Percentiles rank a stretch among this genome's conserved stretches.
These are phyloP conservation scores for Chaetophractus vellerosus DNA, from an alignment of 2,797 vertebrate species.

Conservation along the genomic window DNA sequence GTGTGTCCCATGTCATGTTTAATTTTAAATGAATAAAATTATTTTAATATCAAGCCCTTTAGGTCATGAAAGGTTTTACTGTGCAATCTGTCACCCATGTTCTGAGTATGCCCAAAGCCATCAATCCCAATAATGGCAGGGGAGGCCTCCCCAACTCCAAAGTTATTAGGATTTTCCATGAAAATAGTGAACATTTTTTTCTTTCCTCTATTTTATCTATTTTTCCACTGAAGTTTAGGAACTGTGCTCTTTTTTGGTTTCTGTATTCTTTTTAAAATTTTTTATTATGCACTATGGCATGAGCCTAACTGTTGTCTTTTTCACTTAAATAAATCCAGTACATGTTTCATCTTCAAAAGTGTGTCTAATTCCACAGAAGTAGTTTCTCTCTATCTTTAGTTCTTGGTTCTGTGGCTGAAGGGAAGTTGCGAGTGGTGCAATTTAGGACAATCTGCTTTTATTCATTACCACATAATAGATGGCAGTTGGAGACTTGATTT, in stretches of 20 bases:
- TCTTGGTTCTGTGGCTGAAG: conserved; percentile 62
- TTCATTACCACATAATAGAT: conserved; percentile 57
- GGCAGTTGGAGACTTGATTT: conserved; percentile 79
- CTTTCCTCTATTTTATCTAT: not conserved
- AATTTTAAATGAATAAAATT: conserved; percentile 1
- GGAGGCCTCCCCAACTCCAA: not conserved
- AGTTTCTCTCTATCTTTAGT: not conserved
- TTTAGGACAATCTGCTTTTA: conserved; percentile 72
- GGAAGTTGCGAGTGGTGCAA: conserved; percentile 25
- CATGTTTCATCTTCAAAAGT: conserved; percentile 18
- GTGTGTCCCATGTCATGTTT: not conserved
- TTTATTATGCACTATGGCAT: not conserved
- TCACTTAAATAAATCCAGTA: not conserved
- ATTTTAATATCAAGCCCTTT: not conserved
- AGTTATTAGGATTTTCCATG: not conserved
- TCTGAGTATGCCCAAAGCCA: not conserved
- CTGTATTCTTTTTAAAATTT: not conserved
- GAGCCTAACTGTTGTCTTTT: not conserved
- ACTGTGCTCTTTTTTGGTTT: not conserved
- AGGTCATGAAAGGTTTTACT: not conserved
- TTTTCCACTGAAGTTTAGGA: not conserved
- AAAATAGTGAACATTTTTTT: not conserved
- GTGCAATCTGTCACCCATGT: not conserved
- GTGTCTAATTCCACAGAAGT: conserved; percentile 33
- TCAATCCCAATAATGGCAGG: not conserved